Base-by-base conservation (phyloP, 92 coral and sea anemone genomes). In the Zoanthus gigantus region DNA sequence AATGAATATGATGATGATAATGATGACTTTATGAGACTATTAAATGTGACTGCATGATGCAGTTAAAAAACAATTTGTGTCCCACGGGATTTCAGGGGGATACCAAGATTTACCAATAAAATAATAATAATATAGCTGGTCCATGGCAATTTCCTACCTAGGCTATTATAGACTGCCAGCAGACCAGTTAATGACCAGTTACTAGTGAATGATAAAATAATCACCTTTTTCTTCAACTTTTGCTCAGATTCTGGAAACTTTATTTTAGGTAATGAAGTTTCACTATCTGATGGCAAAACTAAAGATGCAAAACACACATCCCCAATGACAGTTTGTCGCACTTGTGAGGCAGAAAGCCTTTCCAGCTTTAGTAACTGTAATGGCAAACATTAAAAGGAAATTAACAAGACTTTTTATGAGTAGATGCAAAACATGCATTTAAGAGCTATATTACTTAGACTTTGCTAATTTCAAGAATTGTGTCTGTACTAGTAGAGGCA, bases 231-330 rank as follows among this genome's bases (percentile, higher is more conserved):
- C 74, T 91, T 95, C 18, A 83, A 90, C 79, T 89, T 95, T 53
- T 88, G 91, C 45, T 84, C 93, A 42, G 74, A 84, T 60, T 94
- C 87, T 31, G 99, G 96, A 84, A 97, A 97, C 71, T 77, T 87
- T 9, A 97, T 90, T 85, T 94, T 97, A 30, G 99, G 98, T 68
- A 82, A 88, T 56, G 86, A 84, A 46, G 92, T 90, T 46, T 93
- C 95, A 11, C 91, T 90, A 4, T 90, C 95, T 45, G 99, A 95
- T 65, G 94, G 86, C 9, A 88, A 76, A 11, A 90, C 89, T 4
- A 97, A 90, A 0, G 97, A 78, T 0, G 98, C 97, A 91, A 97
- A 97, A 75, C 96, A 91, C 68, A 97, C 99, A 77, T 97, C 99
- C 57, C 95, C 89, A 77, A 97, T 85, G 23, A 92, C 87, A 11